Evolutionary conservation across 2,797 vertebrate species (phyloP).

Genomic region (Lophotriccus pileatus): DNA sequence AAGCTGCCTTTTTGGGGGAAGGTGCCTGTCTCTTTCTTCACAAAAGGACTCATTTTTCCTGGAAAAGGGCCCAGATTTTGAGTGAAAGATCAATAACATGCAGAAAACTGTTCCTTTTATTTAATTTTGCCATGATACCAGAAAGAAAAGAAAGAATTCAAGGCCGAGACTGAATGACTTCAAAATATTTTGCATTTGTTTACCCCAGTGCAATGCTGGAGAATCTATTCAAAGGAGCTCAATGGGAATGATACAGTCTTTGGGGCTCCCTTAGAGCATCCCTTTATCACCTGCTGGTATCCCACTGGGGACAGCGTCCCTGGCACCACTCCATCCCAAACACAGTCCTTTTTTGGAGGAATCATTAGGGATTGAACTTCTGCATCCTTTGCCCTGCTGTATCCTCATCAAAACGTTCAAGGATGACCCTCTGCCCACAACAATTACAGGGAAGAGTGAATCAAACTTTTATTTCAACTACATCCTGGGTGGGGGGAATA

Average conservation of each 20-base stretch:
- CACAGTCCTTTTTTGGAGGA: not conserved
- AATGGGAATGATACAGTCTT: not conserved
- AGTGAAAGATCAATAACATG: constrained; percentile 60
- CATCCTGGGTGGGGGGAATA: not conserved
- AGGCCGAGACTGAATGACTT: not conserved
- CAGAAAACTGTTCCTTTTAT: constrained; percentile 19
- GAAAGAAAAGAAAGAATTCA: constrained; percentile 28
- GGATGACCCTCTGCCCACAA: not conserved
- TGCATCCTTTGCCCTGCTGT: not conserved
- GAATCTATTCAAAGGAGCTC: not conserved
- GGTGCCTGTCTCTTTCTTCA: constrained; percentile 59
- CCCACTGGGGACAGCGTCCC: not conserved
- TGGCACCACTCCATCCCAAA: not conserved
- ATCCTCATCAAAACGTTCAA: not conserved
- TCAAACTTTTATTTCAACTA: not conserved
- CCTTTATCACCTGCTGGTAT: not conserved
- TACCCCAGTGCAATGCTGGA: not conserved
- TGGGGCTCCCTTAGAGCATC: not conserved
- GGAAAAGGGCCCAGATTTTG: constrained; percentile 67
- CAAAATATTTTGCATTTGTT: constrained; percentile 63
- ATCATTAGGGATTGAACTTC: not conserved
- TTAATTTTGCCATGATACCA: constrained; percentile 37
- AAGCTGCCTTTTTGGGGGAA: constrained; percentile 64
- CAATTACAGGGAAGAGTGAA: not conserved
- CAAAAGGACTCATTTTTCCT: constrained; percentile 64